Percentiles rank a stretch among this genome's conserved stretches.
These are phyloP conservation scores for Caenorhabditis sp. DNA, from an alignment of 2,888 invertebrate genomes.

Conservation along the genomic window DNA sequence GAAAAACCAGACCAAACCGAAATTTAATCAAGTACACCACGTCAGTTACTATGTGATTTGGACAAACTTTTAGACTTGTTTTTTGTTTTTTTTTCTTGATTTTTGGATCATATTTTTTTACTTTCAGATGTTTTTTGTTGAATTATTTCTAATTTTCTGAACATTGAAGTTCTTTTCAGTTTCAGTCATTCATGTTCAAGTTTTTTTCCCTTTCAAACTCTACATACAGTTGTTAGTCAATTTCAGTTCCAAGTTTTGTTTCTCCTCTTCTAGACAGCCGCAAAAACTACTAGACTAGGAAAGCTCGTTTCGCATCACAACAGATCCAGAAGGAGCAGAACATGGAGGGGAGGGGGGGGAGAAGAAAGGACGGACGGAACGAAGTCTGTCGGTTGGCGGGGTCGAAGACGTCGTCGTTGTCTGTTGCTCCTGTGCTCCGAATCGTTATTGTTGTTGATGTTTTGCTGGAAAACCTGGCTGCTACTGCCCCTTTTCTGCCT, in stretches of 20 bases:
- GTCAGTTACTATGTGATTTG: neutral
- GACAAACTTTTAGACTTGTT: neutral
- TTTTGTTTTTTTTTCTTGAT: neutral
- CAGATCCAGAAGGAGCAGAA: constrained; percentile 32
- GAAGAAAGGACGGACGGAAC: constrained; percentile 1
- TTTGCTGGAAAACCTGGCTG: constrained; percentile 56
- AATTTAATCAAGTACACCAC: constrained; percentile 7
- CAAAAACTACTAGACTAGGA: constrained; percentile 51
- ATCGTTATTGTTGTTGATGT: constrained; percentile 61
- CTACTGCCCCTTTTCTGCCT: constrained; percentile 41
- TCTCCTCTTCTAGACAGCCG: neutral
- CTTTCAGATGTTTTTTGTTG: no score
- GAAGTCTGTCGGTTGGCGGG: constrained; percentile 44
- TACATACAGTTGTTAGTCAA: neutral
- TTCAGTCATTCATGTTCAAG: neutral
- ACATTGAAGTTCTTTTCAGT: neutral
- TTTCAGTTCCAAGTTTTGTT: neutral
- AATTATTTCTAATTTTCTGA: no score
- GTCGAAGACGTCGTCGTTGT: no score
- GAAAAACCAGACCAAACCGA: neutral
- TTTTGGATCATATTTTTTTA: no score
- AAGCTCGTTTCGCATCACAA: constrained; percentile 38
- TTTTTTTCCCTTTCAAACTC: neutral
- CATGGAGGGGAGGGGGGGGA: constrained; percentile 17
- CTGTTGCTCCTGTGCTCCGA: constrained; percentile 41